A percentile compares a stretch with the other conserved stretches of the same genome.
phyloP scores from a whole-genome alignment of 64 coral and sea anemone genomes.

The Pocillopora damicornis region DNA sequence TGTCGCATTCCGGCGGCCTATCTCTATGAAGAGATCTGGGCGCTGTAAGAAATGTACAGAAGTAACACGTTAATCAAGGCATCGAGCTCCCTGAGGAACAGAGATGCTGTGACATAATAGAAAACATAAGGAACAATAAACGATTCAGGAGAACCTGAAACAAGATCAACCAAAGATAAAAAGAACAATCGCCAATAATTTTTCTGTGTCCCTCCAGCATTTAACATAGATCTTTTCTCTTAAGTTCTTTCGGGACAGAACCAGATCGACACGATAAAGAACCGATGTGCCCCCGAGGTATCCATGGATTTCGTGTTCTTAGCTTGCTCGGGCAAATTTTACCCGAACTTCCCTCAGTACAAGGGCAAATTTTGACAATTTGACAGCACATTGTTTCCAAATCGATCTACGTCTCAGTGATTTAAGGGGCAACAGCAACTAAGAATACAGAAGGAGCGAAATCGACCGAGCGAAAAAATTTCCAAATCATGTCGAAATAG shows the following conservation, averaged over 20 bases:
- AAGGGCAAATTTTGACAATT: not conserved
- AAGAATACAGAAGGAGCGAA: not conserved
- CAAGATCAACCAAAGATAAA: not conserved
- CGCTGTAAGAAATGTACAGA: not conserved
- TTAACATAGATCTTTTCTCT: not conserved
- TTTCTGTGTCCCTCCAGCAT: not conserved
- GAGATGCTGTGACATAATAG: not conserved
- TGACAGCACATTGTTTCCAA: not conserved
- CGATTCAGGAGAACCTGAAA: not conserved
- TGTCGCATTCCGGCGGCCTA: slow-evolving; percentile 13
- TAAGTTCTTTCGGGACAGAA: not conserved
- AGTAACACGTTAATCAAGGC: not conserved
- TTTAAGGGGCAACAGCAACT: not conserved
- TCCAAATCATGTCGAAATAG: not conserved
- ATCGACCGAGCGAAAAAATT: not conserved
- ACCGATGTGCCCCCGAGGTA: not conserved
- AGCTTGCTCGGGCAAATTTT: not conserved
- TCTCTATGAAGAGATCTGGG: not conserved
- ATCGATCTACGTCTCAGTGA: not conserved
- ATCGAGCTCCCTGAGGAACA: not conserved
- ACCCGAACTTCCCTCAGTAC: not conserved
- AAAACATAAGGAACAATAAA: not conserved
- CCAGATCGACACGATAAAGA: not conserved
- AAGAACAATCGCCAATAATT: not conserved
- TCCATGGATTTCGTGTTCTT: not conserved